Conservation (phyloP, 2,888 invertebrate species). For the Lasioglossum vierecki region DNA sequence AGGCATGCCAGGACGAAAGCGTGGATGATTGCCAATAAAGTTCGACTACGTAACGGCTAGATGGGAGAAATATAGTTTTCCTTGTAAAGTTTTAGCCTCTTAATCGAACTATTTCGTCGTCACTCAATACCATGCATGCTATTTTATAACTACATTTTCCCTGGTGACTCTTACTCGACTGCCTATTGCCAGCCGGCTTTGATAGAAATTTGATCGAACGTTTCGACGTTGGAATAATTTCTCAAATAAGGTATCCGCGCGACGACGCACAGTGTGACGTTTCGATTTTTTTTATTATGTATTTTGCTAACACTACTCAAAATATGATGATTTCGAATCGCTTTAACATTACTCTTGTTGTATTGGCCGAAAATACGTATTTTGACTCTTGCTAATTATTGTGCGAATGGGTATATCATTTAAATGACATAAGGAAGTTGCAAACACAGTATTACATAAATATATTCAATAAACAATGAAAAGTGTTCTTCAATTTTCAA, state of each 20-base stretch:
- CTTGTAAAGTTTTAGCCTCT: constrained; percentile 34
- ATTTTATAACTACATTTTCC: constrained; percentile 33
- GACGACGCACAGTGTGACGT: no score
- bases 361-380: no score
- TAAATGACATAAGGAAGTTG: no score
- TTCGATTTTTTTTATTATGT: no score
- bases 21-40: constrained; percentile 56
- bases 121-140: constrained; percentile 22
- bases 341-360: no score
- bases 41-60: background rate
- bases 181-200: constrained; percentile 3
- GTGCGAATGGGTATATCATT: no score
- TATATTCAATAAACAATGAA: no score
- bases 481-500: no score
- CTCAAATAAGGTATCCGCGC: background rate
- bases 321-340: no score
- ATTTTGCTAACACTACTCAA: no score
- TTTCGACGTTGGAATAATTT: constrained; percentile 43
- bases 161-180: background rate
- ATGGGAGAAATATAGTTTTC: constrained; percentile 29
- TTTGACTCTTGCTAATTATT: no score
- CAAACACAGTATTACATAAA: no score
- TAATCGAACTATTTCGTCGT: constrained; percentile 55
- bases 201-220: constrained; percentile 28
- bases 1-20: constrained; percentile 15